Evolutionary conservation across 1,140 invertebrate species (phyloP), one percentile per base, ranked within the genome.

Genomic region (Mercenaria mercenaria): DNA sequence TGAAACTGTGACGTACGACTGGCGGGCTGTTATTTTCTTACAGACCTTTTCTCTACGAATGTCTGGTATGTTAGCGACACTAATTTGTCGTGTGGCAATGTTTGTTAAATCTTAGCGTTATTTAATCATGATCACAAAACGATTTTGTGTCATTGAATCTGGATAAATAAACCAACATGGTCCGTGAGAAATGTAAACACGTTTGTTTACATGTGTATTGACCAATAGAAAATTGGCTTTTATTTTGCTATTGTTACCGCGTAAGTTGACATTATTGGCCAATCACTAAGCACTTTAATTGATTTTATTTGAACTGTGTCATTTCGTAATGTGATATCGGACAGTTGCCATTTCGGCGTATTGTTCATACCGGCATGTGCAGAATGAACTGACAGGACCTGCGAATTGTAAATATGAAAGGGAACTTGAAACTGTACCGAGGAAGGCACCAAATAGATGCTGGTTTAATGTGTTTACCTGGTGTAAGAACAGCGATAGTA

Each of bases 111-210:
- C 64, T 85, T 47, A 74, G 43, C 50, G 67, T 61, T 86, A 52
- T 86, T 86, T 86, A 76, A 74, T 83, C 29, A 20, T 13, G 69
- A 56, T 47, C 67, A 41, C 43, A 47, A 39, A 47, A 74, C 47
- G 72, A 76, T 76, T 86, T 86, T 74, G 61, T 74, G 83, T 59
- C 64, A 86, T 59, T 50, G 50, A 52, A 47, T 18, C 41, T 72
- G 69, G 8, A 76, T 59, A 50, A 74, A 86, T 64, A 86, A 69
- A 41, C 52, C 47, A 76, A 86, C 83, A 86, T 20, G 18, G 56
- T 32, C 37, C 69, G 67, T 59, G 83, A 56, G 83, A 86, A 84
- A 86, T 52, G 83, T 59, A 50, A 86, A 86, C 83, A 86, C 10
- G 13, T 59, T n/a, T 86, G 83, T 86, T 86, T 86, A 64, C 52